phyloP scores from a whole-genome alignment of 2,888 invertebrate genomes.

The Empis livida region DNA sequence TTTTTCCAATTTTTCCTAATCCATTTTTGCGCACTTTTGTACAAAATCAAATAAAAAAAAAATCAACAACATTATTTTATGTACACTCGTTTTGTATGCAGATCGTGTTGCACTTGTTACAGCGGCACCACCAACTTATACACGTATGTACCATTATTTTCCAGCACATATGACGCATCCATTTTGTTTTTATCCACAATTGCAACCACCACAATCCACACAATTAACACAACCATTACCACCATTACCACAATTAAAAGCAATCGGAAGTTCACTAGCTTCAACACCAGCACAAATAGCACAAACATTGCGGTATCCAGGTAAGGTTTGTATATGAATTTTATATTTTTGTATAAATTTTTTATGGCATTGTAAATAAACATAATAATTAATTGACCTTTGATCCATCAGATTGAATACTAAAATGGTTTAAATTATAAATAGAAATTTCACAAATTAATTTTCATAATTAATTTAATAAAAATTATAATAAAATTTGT shows the following conservation, averaged over 20 bases:
- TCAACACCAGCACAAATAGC: slow-evolving; percentile 35
- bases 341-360: too few relatives aligned
- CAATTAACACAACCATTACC: slow-evolving; percentile 17
- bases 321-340: slow-evolving; percentile 21
- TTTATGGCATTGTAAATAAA: too few relatives aligned
- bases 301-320: slow-evolving; percentile 37
- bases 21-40: too few relatives aligned
- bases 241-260: slow-evolving; percentile 32
- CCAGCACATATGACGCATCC: slow-evolving; percentile 41
- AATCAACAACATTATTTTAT: slow-evolving; percentile 8
- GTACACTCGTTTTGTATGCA: slow-evolving; percentile 20
- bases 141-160: slow-evolving; percentile 48
- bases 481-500: too few relatives aligned
- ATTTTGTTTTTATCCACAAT: slow-evolving; percentile 37
- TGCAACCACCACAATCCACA: slow-evolving; percentile 28
- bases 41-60: background rate
- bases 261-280: slow-evolving; percentile 27
- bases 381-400: too few relatives aligned
- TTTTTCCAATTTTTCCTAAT: too few relatives aligned
- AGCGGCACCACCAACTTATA: slow-evolving; percentile 47
- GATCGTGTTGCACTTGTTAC: slow-evolving; percentile 52
- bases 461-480: too few relatives aligned
- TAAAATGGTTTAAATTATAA: too few relatives aligned
- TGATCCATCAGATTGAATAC: too few relatives aligned
- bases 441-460: too few relatives aligned